Evolutionary conservation across 2,113 vertebrate genomes (phyloP), one percentile per base, ranked within the genome.

Genomic region (Capreolus pygargus): DNA sequence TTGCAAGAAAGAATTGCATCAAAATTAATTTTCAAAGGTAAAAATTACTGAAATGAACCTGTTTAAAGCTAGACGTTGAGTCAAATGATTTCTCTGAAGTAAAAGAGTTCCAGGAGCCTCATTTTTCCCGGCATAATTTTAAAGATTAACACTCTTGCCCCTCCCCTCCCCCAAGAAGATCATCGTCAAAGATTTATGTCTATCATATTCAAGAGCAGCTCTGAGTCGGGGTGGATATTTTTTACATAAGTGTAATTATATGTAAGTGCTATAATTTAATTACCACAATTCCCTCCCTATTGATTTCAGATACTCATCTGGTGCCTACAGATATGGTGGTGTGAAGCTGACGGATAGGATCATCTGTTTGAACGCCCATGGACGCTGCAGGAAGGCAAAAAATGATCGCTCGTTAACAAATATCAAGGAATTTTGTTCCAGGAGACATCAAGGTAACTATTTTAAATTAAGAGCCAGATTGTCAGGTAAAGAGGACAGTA

Each of bases 211-310:
- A 92, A 85, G 95, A 98, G 97, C 93, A 89, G 96, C 96, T 98
- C 84, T 85, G 97, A 98, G 98, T 96, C 93, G 89, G 97, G 98
- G 95, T 98, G 98, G 96, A 89, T 98, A 98, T 98, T 98, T 98
- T 98, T 98, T 99, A 98, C 64, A 11, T 98, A 98, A 99, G 95
- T 98, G 98, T 98, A 99, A 99, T 99, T 99, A 99, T 97, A 98
- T 98, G 98, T 98, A 98, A 99, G 98, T 99, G 98, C 98, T 99
- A 98, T 99, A 99, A 99, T 99, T 99, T 99, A 98, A 99, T 99
- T 99, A 98, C 96, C 94, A 96, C 93, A 97, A 98, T 98, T 97
- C 98, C 98, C 93, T 96, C 98, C 94, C 98, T 99, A 99, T 99
- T 99, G 99, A 99, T 99, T 99, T 98, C 98, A 98, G 98, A 99